phyloP scores from a whole-genome alignment of 2,888 invertebrate species.

The Selenia dentaria region DNA sequence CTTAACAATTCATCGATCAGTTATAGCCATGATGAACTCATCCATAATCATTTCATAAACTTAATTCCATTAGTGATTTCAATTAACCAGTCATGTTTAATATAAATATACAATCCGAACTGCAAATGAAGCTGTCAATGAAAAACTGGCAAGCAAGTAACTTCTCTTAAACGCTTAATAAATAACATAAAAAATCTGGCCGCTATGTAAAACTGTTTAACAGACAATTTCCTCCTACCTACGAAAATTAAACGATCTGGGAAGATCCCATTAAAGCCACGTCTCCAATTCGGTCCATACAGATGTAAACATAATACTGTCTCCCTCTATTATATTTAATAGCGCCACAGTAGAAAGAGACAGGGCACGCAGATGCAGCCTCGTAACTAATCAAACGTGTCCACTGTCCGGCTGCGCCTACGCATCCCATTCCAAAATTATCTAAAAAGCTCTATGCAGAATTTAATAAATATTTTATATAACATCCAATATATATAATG shows the following conservation, averaged over 20 bases:
- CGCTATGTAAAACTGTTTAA: constrained; percentile 61
- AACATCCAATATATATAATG: constrained; percentile 14
- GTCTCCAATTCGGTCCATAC: constrained; percentile 71
- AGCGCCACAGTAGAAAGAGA: constrained; percentile 53
- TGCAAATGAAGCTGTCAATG: constrained; percentile 37
- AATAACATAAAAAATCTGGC: constrained; percentile 63
- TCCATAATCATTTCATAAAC: not conserved
- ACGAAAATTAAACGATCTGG: constrained; percentile 76
- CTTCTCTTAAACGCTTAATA: constrained; percentile 46
- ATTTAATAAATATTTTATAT: constrained; percentile 16
- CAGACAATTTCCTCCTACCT: constrained; percentile 74
- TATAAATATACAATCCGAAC: constrained; percentile 19
- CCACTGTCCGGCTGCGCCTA: constrained; percentile 72
- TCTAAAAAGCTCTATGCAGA: constrained; percentile 30
- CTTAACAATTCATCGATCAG: not conserved
- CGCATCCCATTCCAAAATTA: constrained; percentile 64
- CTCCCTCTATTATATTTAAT: constrained; percentile 46
- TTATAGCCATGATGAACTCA: not conserved
- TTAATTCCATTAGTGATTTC: constrained; percentile 13
- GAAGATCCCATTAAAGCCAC: constrained; percentile 76
- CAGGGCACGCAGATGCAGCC: constrained; percentile 61
- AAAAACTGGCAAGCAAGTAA: constrained; percentile 24
- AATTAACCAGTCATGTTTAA: constrained; percentile 23
- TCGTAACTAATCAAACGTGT: constrained; percentile 78
- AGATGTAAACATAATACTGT: constrained; percentile 65